Evolutionary conservation across 1,140 invertebrate species (phyloP), one percentile per base, ranked within the genome.

Genomic region (Luehdorfia chinensis): DNA sequence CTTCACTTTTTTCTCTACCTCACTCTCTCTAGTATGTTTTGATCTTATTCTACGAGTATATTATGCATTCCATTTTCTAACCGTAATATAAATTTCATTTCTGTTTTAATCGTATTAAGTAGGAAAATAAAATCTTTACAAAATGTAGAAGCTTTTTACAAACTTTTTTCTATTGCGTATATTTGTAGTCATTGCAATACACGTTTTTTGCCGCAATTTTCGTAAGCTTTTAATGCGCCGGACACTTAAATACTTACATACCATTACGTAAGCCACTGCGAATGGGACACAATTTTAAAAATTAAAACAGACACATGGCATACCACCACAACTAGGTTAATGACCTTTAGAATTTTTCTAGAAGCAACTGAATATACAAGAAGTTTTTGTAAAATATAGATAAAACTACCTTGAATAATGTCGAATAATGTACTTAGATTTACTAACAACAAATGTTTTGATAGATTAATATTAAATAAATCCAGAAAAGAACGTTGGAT

Each of bases 291-390:
- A 33, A 30, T 41, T 41, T 41, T 41, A 13, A 33, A 39, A 51
- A 41, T 50, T 51, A 32, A 58, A 47, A 47, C 45, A 47, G 21
- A 63, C 39, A 55, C 31, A 66, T 55, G 55, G 58, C 64, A 56
- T 47, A 64, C 58, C 41, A 44, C 51, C 52, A 54, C 66, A 80
- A n/a, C n/a, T n/a, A 84, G 73, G 76, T 74, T 70, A 75, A 71
- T 70, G 75, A n/a, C n/a, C n/a, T n/a, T n/a, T n/a, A n/a, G n/a
- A n/a, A n/a, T n/a, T n/a, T n/a, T n/a, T n/a, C n/a, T n/a, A n/a
- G n/a, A n/a, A n/a, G n/a, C n/a, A n/a, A n/a, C n/a, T n/a, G n/a
- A n/a, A n/a, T n/a, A n/a, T n/a, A n/a, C n/a, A n/a, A n/a, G n/a
- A n/a, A n/a, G n/a, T n/a, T n/a, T n/a, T n/a, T n/a, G n/a, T n/a